These are phyloP conservation scores for Morbakka virulenta DNA, from an alignment of 30 jellyfish, hydroid and myxozoan genomes.

Conservation along the genomic window DNA sequence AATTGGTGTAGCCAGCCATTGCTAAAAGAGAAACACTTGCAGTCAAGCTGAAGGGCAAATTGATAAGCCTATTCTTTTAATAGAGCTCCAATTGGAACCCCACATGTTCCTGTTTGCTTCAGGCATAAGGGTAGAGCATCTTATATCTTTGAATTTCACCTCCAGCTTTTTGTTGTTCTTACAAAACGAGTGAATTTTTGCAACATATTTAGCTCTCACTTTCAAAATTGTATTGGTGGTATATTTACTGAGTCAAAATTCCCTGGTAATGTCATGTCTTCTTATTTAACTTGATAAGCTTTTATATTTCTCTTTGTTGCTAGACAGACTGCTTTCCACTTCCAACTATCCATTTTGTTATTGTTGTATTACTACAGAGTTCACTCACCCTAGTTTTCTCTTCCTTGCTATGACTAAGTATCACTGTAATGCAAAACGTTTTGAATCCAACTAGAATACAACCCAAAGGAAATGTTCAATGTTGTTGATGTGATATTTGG, in stretches of 20 bases:
- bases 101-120: no score
- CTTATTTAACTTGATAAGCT: neutral
- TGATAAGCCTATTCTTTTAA: no score
- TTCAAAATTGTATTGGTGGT: constrained; percentile 3
- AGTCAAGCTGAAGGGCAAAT: neutral
- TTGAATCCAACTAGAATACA: no score
- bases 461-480: no score
- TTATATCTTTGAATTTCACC: neutral
- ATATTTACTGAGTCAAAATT: constrained; percentile 20
- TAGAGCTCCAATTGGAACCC: no score
- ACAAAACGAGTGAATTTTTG: constrained; percentile 7
- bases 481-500: no score
- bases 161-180: neutral
- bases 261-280: neutral
- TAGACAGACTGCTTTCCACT: constrained; percentile 2
- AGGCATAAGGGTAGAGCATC: no score
- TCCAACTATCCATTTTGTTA: no score
- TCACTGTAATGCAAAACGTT: no score
- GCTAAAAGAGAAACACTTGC: neutral
- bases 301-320: neutral
- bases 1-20: constrained; percentile 16
- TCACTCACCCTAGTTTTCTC: no score
- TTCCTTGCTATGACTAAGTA: no score
- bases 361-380: neutral
- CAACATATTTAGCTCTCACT: constrained; percentile 4